These are phyloP conservation scores for Symphodus melops DNA, from an alignment of 2,113 vertebrate species.

Conservation along the genomic window DNA sequence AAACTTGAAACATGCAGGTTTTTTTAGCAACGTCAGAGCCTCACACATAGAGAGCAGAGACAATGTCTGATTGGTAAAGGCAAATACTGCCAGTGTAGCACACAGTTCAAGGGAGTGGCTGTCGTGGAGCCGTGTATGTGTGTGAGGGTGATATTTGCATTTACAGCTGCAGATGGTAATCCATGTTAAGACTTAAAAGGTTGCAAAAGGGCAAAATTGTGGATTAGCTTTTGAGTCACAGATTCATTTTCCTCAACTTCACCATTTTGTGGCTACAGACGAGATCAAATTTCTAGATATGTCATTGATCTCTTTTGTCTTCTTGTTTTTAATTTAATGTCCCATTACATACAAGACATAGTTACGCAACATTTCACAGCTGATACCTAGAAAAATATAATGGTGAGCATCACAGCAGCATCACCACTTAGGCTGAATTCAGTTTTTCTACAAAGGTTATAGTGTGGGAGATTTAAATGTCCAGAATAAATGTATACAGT, in stretches of 20 bases:
- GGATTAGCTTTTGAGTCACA: constrained; percentile 38
- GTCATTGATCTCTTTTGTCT: constrained; percentile 49
- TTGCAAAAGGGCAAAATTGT: constrained; percentile 70
- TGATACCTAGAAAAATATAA: constrained; percentile 3
- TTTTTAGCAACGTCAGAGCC: neutral
- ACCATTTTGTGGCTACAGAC: neutral
- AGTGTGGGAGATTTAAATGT: neutral
- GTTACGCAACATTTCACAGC: constrained; percentile 39
- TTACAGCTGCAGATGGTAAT: constrained; percentile 51
- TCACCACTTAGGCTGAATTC: neutral
- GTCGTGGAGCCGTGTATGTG: neutral
- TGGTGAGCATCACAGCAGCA: neutral
- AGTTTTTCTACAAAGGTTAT: neutral
- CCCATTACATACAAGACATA: constrained; percentile 48
- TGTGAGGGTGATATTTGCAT: constrained; percentile 41
- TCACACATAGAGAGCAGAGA: neutral
- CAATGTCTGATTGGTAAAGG: constrained; percentile 23
- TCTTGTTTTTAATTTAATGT: constrained; percentile 70
- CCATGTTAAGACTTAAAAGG: constrained; percentile 63
- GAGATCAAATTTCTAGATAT: constrained; percentile 45
- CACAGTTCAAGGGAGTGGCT: constrained; percentile 12
- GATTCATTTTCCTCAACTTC: constrained; percentile 11
- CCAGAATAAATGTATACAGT: constrained; percentile 3
- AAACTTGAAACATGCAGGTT: neutral
- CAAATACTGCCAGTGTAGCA: constrained; percentile 48